Base-by-base conservation (phyloP, 35 echinoderm and acorn worm species). In the Lytechinus pictus region DNA sequence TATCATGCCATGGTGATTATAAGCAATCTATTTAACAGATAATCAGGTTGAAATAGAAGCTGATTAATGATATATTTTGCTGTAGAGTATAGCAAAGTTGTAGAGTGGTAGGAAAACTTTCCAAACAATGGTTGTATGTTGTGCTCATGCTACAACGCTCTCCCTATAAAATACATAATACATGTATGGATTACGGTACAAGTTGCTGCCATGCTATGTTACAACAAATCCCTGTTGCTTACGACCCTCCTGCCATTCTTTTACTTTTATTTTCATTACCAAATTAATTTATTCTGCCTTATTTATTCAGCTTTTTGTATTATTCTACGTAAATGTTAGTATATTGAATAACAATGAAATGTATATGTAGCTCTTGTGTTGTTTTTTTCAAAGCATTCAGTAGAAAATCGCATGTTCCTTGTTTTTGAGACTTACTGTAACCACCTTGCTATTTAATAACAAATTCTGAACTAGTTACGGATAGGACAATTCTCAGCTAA, bases 261-360 rank as follows among this genome's bases (percentile, higher is more conserved):
- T 79, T 24, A 44, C 16, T 79, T 71, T 66, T 79, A 24, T 6
- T 79, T 79, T 79, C 66, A 79, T 79, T 24, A 79, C 21, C 16
- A n/a, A 79, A 54, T 90, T 90, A 90, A 90, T 90, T 90, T 90
- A 90, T 90, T 90, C 88, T 90, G 88, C 88, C 88, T 79, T 90
- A 90, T 90, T 90, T 90, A 90, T 90, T 90, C 88, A 90, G 88
- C 88, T 90, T 90, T n/a, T 90, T 90, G 88, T 90, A 90, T 52
- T 90, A 90, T 52, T 90, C 66, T 79, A 79, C 66, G 24, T 79
- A 79, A 79, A 79, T 79, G n/a, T 79, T 24, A 24, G 19, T 16
- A 79, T n/a, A 79, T 24, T 7, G 66, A 24, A 8, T n/a, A 79
- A 79, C 33, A 44, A 44, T 44, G 33, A 44, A 44, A 44, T 44